phyloP scores from a whole-genome alignment of 2,888 invertebrate species.

The Macrophya alboannulata region DNA sequence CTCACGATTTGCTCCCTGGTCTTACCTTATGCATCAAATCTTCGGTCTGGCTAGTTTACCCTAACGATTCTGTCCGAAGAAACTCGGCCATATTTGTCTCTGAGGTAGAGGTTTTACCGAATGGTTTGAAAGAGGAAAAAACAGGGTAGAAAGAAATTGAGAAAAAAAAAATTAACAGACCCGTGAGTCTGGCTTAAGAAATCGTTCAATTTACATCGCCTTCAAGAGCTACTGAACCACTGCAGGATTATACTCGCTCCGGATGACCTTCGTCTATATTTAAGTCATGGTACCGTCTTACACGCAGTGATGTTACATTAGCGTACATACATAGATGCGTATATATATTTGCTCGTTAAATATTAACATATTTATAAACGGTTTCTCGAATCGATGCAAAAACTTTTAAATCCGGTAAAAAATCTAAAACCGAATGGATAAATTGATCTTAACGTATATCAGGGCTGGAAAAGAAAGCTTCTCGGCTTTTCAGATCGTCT shows the following conservation, averaged over 20 bases:
- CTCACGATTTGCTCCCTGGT: slow-evolving; percentile 4
- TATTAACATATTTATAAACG: not conserved
- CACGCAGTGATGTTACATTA: not conserved
- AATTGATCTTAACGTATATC: too few species aligned
- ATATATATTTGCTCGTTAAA: not conserved
- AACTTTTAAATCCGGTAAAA: not conserved
- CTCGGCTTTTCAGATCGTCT: not conserved
- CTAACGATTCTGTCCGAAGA: slow-evolving; percentile 37
- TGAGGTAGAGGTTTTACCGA: not conserved
- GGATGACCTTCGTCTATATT: slow-evolving; percentile 54
- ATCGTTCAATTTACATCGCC: slow-evolving; percentile 50
- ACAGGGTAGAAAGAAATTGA: not conserved
- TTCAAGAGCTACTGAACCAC: slow-evolving; percentile 41
- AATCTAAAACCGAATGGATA: not conserved
- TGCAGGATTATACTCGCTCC: slow-evolving; percentile 1
- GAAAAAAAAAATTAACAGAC: not conserved
- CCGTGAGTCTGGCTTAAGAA: slow-evolving; percentile 5
- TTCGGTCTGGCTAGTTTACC: not conserved
- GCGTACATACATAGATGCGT: not conserved
- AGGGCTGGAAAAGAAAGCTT: not conserved
- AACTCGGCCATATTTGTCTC: slow-evolving; percentile 31
- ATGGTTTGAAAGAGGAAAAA: not conserved
- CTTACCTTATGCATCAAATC: slow-evolving; percentile 29
- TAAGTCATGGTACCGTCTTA: slow-evolving; percentile 19
- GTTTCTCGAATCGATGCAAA: not conserved